These are phyloP conservation scores for Varecia variegata DNA, from an alignment of 2,797 vertebrate genomes.

Conservation along the genomic window DNA sequence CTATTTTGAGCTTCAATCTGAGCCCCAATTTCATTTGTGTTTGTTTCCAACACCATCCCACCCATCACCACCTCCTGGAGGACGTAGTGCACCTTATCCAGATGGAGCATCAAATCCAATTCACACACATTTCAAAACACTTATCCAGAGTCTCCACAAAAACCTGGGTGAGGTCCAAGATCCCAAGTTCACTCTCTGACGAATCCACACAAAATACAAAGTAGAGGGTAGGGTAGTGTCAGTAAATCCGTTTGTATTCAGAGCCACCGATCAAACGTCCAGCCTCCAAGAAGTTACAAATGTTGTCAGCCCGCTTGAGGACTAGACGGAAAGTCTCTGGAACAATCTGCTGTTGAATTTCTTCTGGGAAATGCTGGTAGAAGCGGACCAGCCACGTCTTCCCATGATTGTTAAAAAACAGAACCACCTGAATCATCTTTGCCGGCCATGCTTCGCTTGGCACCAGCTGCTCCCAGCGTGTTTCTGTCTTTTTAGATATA, in stretches of 20 bases:
- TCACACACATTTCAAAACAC: no score
- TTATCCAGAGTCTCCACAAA: no score
- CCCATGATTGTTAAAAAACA: slow-evolving; percentile 97
- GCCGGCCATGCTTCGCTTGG: not conserved
- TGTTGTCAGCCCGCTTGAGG: slow-evolving; percentile 95
- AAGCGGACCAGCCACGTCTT: slow-evolving; percentile 95
- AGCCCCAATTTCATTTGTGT: slow-evolving; percentile 95
- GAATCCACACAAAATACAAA: slow-evolving; percentile 90
- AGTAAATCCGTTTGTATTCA: slow-evolving; percentile 89
- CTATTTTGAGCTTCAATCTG: slow-evolving; percentile 94
- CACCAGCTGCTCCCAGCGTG: not conserved
- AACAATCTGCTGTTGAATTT: slow-evolving; percentile 95
- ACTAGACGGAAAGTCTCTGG: slow-evolving; percentile 96
- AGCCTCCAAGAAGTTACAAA: slow-evolving; percentile 96
- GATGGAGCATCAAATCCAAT: no score
- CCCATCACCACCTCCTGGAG: slow-evolving; percentile 97
- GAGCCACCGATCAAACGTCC: slow-evolving; percentile 90
- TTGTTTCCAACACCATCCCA: slow-evolving; percentile 96
- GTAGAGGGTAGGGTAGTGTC: slow-evolving; percentile 88
- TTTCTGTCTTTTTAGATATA: not conserved
- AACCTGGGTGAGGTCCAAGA: slow-evolving; percentile 91
- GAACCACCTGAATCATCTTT: slow-evolving; percentile 94
- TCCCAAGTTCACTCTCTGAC: slow-evolving; percentile 89
- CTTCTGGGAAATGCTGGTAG: slow-evolving; percentile 94
- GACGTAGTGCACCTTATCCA: slow-evolving; percentile 92